Percentiles rank a stretch among this genome's conserved stretches.
Conservation (phyloP, 2,113 vertebrate species). For the Gila orcuttii region DNA sequence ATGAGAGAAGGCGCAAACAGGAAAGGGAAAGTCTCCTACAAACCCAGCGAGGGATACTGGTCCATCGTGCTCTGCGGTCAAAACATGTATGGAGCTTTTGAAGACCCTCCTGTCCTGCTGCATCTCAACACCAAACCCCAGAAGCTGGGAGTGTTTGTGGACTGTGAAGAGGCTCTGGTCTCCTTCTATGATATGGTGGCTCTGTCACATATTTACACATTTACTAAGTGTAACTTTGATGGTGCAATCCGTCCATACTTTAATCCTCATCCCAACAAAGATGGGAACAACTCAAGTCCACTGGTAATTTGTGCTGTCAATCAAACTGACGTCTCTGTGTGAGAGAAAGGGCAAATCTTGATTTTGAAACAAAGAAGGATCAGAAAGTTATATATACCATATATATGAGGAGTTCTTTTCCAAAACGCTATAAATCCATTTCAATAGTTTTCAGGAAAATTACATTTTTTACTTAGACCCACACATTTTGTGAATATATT, state of each 20-base stretch:
- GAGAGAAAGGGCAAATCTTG: neutral
- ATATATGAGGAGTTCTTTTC: too few species aligned
- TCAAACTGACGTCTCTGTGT: neutral
- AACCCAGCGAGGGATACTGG: slow-evolving; percentile 71
- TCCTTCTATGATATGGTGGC: slow-evolving; percentile 79
- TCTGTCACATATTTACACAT: slow-evolving; percentile 76
- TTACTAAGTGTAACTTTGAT: slow-evolving; percentile 72
- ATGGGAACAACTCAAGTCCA: slow-evolving; percentile 54
- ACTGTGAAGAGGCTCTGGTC: slow-evolving; percentile 76
- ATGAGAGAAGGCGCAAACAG: slow-evolving; percentile 57
- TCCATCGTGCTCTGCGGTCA: slow-evolving; percentile 62
- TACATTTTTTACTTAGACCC: too few species aligned
- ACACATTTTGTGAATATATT: too few species aligned
- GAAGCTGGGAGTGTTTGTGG: slow-evolving; percentile 81
- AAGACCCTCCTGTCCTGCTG: slow-evolving; percentile 56
- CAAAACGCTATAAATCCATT: too few species aligned
- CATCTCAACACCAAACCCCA: slow-evolving; percentile 65
- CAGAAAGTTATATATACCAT: too few species aligned
- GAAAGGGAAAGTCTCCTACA: slow-evolving; percentile 61
- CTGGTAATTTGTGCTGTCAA: slow-evolving; percentile 62
- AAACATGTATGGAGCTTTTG: slow-evolving; percentile 61
- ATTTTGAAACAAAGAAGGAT: neutral
- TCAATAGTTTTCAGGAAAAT: too few species aligned
- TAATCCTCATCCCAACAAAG: slow-evolving; percentile 61
- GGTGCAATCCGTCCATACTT: slow-evolving; percentile 80